A percentile compares a stretch with the other conserved stretches of the same genome.
These are phyloP conservation scores for Mamestra configurata DNA, from an alignment of 1,140 invertebrate genomes.

Conservation along the genomic window DNA sequence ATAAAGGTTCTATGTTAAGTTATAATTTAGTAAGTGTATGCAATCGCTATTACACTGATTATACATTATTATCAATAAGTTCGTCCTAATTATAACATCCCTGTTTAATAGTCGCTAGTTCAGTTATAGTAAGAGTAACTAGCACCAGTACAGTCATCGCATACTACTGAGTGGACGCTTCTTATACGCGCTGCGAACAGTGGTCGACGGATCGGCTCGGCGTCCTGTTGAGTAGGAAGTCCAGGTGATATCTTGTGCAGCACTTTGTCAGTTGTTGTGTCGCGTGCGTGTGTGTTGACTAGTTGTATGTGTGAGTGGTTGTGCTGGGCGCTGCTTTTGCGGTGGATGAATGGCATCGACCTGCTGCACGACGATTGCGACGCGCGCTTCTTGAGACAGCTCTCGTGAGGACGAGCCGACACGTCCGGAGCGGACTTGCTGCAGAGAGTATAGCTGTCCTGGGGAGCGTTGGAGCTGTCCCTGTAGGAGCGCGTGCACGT, in stretches of 20 bases:
- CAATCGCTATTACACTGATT: too few species aligned
- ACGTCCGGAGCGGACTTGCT: conserved; percentile 82
- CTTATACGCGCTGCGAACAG: conserved; percentile 71
- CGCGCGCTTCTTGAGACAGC: conserved; percentile 83
- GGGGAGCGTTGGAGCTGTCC: conserved; percentile 72
- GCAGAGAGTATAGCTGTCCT: conserved; percentile 80
- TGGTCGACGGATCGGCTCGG: conserved; percentile 59
- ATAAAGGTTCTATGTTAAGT: too few species aligned
- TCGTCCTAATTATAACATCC: too few species aligned
- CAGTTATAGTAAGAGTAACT: too few species aligned
- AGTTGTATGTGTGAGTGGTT: conserved; percentile 81
- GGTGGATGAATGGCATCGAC: conserved; percentile 81
- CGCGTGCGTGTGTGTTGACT: conserved; percentile 79
- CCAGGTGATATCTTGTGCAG: conserved; percentile 92
- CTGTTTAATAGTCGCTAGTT: too few species aligned
- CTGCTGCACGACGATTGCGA: conserved; percentile 75
- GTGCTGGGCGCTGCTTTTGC: conserved; percentile 62
- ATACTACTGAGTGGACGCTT: too few species aligned
- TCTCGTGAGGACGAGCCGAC: conserved; percentile 83
- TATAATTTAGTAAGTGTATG: too few species aligned
- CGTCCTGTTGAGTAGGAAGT: conserved; percentile 92
- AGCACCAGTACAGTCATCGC: too few species aligned
- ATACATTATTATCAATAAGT: too few species aligned
- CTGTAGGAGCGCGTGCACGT: conserved; percentile 67
- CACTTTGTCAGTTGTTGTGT: conserved; percentile 87